Base-by-base conservation (phyloP, 2,797 vertebrate species). In the Mycteria americana region DNA sequence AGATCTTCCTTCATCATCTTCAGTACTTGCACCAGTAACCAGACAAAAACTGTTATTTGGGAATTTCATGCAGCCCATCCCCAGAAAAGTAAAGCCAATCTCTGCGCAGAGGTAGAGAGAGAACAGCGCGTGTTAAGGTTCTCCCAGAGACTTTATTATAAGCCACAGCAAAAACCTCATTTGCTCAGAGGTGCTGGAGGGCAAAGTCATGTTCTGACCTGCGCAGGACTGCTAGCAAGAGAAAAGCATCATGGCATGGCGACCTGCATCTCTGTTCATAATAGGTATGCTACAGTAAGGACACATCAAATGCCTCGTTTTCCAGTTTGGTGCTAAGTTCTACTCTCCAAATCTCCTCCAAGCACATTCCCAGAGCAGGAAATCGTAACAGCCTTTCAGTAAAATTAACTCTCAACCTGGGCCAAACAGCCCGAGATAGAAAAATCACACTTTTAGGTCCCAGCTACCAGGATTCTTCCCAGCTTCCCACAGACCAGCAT, bases 191-290 rank as follows among this genome's bases (percentile, higher is more conserved):
- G 33, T 51, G 50, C 62, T 93, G 76, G 23, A 27, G 37, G 33
- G 16, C 18, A 88, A 85, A 91, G 62, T 11, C 23, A 7, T 3
- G 8, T 23, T 53, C 60, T 67, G 60, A 62, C 65, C 41, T 25
- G 25, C 2, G 4, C 46, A 62, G 45, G 45, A 60, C 23, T 18
- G 50, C 37, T 25, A 25, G 39, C 2, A 23, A 64, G 54, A 41
- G 64, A 33, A 24, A 13, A 83, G 41, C 28, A 27, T 2, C 2
- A 0, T 0, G 9, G 63, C 51, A 93, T 10, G 0, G 30, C 0
- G 2, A 82, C 45, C n/a, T 18, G 8, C 1, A 1, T n/a, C 18
- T 41, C 79, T 56, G 19, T 27, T 69, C 33, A 5, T 2, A 19
- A 11, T 13, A 48, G 43, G 10, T 4, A 33, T 0, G 0, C 21